Conservation (phyloP, 2,797 vertebrate species). For the Schizothorax lantsangensis region DNA sequence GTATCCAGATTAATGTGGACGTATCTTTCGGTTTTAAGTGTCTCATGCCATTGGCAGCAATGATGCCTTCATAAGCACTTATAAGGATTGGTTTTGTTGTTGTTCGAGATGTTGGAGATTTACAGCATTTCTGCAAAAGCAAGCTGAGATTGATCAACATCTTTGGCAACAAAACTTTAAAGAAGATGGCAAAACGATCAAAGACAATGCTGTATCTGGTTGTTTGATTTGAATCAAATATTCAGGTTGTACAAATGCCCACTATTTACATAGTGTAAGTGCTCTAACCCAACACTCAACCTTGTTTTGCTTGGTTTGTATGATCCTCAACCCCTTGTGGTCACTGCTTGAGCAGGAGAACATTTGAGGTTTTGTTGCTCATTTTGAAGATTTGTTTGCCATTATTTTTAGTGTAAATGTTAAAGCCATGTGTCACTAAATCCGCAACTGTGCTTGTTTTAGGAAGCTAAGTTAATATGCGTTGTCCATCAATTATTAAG, state of each 20-base stretch:
- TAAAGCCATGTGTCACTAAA: not conserved
- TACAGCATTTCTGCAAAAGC: not conserved
- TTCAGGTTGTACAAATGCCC: conserved; percentile 7
- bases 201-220: not conserved
- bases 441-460: not conserved
- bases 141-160: not conserved
- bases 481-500: not conserved
- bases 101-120: not conserved
- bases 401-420: not conserved
- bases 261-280: conserved; percentile 27
- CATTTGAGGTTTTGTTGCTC: not conserved
- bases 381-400: not conserved
- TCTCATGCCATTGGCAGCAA: no score
- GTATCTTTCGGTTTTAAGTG: no score
- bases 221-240: conserved; percentile 27
- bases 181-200: not conserved
- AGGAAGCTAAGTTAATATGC: not conserved
- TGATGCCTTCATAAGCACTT: not conserved
- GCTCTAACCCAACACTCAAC: not conserved
- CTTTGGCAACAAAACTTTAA: not conserved
- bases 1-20: no score
- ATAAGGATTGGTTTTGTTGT: not conserved
- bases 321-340: conserved; percentile 12
- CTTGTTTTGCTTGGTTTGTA: conserved; percentile 32
- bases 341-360: not conserved